Conservation (phyloP, 2,797 vertebrate genomes). For the Cirrhinus mrigala region DNA sequence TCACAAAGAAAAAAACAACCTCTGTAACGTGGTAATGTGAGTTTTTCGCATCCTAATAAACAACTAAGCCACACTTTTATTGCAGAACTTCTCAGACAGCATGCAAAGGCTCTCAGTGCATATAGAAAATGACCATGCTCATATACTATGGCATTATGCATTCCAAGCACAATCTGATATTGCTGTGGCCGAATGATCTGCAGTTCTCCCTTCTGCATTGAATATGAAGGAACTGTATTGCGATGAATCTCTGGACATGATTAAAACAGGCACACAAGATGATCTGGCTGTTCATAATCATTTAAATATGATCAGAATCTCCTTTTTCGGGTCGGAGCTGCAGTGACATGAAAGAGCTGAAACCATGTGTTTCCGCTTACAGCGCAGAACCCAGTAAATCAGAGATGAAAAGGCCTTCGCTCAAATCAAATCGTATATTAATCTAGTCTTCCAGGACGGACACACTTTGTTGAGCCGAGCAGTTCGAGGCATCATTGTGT, state of each 20-base stretch:
- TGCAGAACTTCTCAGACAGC: background rate
- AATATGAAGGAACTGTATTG: background rate
- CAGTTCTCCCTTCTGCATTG: background rate
- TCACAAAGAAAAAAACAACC: background rate
- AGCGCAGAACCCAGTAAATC: conserved; percentile 84
- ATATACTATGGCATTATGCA: background rate
- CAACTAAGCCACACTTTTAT: background rate
- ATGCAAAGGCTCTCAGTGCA: background rate
- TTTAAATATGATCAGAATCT: conserved; percentile 53
- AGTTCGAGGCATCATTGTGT: conserved; percentile 25
- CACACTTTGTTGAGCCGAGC: conserved; percentile 7
- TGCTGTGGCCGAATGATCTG: background rate
- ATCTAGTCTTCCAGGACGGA: conserved; percentile 59
- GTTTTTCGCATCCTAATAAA: background rate
- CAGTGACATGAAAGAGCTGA: conserved; percentile 82
- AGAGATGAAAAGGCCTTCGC: conserved; percentile 87
- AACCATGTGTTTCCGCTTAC: conserved; percentile 87
- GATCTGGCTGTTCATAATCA: conserved; percentile 45
- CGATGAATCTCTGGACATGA: conserved; percentile 12
- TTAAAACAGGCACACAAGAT: conserved; percentile 45
- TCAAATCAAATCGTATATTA: conserved; percentile 87
- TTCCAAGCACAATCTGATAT: background rate
- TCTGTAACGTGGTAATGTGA: background rate
- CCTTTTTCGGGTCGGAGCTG: conserved; percentile 41
- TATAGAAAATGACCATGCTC: background rate